Evolutionary conservation across 1,140 invertebrate genomes (phyloP).

Genomic region (Halesus radiatus): DNA sequence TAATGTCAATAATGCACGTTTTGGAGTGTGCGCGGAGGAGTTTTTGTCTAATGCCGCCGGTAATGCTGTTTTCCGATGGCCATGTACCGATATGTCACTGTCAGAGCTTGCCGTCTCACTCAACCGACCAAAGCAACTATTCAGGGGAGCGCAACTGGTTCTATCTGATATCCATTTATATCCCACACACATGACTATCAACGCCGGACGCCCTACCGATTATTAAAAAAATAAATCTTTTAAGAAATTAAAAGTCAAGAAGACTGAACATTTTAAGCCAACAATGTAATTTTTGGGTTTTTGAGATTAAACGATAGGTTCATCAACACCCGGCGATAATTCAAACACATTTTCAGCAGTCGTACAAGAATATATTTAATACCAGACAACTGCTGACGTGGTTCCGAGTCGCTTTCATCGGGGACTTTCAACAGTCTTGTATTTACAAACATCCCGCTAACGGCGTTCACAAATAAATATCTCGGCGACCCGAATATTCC

Average conservation of each 20-base stretch:
- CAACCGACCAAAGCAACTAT: constrained; percentile 31
- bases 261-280: too few species aligned
- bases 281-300: too few species aligned
- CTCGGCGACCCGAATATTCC: constrained; percentile 36
- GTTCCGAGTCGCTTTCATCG: constrained; percentile 44
- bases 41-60: constrained; percentile 58
- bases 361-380: background rate
- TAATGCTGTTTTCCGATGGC: constrained; percentile 58
- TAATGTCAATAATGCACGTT: constrained; percentile 46
- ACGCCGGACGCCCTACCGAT: too few species aligned
- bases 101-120: constrained; percentile 50
- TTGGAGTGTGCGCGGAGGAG: constrained; percentile 44
- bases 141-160: constrained; percentile 44
- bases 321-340: background rate
- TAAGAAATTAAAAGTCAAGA: too few species aligned
- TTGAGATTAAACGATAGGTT: background rate
- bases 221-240: too few species aligned
- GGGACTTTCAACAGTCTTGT: constrained; percentile 49
- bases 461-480: constrained; percentile 35
- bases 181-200: too few species aligned
- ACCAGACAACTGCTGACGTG: constrained; percentile 26
- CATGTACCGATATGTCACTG: constrained; percentile 59
- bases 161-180: too few species aligned
- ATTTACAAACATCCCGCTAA: constrained; percentile 52
- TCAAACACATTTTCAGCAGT: background rate